Base-by-base conservation (phyloP, 2,888 invertebrate genomes). In the Galerucella pusilla region DNA sequence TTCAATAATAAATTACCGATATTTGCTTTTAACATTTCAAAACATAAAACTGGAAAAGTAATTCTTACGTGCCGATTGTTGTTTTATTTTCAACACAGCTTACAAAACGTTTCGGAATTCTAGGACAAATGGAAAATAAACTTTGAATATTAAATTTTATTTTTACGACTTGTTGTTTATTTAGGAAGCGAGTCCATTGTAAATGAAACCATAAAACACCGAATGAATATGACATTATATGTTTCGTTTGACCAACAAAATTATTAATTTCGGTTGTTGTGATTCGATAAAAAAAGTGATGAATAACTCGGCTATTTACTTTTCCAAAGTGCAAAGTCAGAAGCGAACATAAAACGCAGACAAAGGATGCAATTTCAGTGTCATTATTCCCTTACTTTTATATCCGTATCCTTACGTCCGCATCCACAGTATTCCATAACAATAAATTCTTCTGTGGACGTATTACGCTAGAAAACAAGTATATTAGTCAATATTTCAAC, bases 401-500 rank as follows among this genome's bases (percentile, higher is more conserved):
- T 73, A 61, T 54, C 69, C 65, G 45, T 16, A 57, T 57, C 52
- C 73, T 42, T 69, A 65, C 28, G 42, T 49, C 25, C 42, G 68
- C 65, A 28, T 54, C 67, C 16, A 20, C 45, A 57, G 67, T 60
- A 72, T 74, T 73, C 70, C 64, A 59, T 60, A 61, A 73, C 75
- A 61, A 73, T 75, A 75, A 75, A 75, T 75, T 70, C 67, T 63
- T n/a, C 52, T 25, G 66, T 54, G 70, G 54, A 75, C 70, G 42
- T 75, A 75, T 70, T 73, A 70, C 61, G 69, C 65, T 61, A 67
- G 70, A 70, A 73, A 75, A 75, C 75, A 73, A 73, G 46, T 73
- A 69, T 73, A 73, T 73, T 75, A 73, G 75, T 67, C 70, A 75
- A 67, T 75, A 75, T 75, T 73, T 70, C 73, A 73, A 69, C 60